These are phyloP conservation scores for Nephrocerus scutellatus DNA, from an alignment of 2,888 invertebrate genomes.

Conservation along the genomic window DNA sequence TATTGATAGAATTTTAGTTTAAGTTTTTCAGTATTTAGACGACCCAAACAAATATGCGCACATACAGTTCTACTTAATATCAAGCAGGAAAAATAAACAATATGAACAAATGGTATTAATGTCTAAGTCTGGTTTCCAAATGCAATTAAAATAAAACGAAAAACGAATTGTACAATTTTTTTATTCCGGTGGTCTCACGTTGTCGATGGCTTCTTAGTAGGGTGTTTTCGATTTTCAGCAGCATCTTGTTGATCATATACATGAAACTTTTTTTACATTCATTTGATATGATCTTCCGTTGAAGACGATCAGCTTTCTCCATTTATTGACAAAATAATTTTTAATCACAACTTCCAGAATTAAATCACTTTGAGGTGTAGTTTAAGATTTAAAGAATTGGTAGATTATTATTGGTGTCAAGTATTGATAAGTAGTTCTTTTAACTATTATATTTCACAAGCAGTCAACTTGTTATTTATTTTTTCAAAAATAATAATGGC, in stretches of 20 bases:
- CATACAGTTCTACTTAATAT: too few species aligned
- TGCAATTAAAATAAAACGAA: slow-evolving; percentile 73
- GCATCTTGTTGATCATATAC: slow-evolving; percentile 55
- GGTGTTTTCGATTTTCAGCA: slow-evolving; percentile 64
- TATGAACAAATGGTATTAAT: too few species aligned
- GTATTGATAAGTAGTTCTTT: too few species aligned
- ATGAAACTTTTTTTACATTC: slow-evolving; percentile 43
- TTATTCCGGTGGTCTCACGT: slow-evolving; percentile 76
- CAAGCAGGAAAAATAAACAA: too few species aligned
- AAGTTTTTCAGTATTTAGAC: too few species aligned
- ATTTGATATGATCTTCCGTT: slow-evolving; percentile 38
- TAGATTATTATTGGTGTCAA: too few species aligned
- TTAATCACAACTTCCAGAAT: slow-evolving; percentile 18
- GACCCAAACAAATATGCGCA: too few species aligned
- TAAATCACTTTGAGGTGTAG: slow-evolving; percentile 10
- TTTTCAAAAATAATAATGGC: too few species aligned
- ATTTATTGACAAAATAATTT: slow-evolving; percentile 33
- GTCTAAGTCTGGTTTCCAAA: too few species aligned
- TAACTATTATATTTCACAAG: too few species aligned
- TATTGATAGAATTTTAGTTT: slow-evolving; percentile 14
- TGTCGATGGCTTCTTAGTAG: slow-evolving; percentile 75
- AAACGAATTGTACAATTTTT: slow-evolving; percentile 80
- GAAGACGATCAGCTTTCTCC: slow-evolving; percentile 41
- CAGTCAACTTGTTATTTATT: too few species aligned
- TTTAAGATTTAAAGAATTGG: too few species aligned